Conservation (phyloP, 2,888 invertebrate species). For the Lapara coniferarum region DNA sequence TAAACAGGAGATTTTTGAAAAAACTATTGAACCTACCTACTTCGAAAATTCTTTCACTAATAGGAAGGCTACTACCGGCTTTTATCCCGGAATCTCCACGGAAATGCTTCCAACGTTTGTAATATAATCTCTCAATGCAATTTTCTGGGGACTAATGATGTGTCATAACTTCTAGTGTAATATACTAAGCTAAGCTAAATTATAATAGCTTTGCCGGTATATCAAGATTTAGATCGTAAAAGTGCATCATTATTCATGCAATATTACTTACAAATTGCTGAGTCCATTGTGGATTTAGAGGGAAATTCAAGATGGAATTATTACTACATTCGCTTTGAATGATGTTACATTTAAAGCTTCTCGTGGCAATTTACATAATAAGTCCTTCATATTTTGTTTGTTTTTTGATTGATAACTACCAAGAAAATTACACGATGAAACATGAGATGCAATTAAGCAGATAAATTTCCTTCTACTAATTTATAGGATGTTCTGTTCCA, state of each 20-base stretch:
- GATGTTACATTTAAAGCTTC: neutral
- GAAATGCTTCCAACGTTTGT: constrained; percentile 10
- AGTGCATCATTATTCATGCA: neutral
- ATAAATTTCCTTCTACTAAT: neutral
- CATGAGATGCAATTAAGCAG: neutral
- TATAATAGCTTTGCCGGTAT: neutral
- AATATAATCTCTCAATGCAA: constrained; percentile 8
- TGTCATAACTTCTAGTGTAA: neutral
- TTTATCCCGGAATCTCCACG: neutral
- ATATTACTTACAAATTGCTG: too few species aligned
- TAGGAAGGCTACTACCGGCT: too few species aligned
- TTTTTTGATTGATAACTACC: too few species aligned
- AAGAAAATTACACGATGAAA: neutral
- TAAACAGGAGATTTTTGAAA: too few species aligned
- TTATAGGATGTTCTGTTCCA: neutral
- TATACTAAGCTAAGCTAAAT: too few species aligned
- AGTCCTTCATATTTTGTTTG: too few species aligned
- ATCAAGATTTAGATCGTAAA: neutral
- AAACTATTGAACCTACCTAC: too few species aligned
- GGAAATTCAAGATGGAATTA: neutral
- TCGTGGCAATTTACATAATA: too few species aligned
- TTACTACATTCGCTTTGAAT: neutral
- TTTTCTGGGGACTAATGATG: neutral
- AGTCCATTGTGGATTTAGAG: too few species aligned
- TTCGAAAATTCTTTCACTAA: too few species aligned